Percentiles rank a stretch among this genome's conserved stretches.
Evolutionary conservation across 2,888 invertebrate genomes (phyloP).

Genomic region (Xylota sylvarum): DNA sequence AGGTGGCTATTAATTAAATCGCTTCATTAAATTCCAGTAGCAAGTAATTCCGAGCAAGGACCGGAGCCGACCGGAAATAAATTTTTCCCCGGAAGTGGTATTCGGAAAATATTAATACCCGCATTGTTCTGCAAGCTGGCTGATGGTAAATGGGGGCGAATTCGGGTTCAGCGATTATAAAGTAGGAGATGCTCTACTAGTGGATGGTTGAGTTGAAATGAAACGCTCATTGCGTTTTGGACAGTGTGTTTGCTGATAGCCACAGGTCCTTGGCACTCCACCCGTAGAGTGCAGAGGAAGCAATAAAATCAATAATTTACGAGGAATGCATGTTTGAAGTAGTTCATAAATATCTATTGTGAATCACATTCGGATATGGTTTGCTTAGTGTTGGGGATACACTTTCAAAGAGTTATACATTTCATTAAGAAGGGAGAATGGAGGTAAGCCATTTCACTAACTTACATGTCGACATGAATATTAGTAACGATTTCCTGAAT

Average conservation of each 20-base stretch:
- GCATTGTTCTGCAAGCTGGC: constrained; percentile 32
- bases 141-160: constrained; percentile 28
- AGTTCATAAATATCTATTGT: constrained; percentile 9
- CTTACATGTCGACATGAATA: not conserved
- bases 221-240: constrained; percentile 35
- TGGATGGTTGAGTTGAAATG: constrained; percentile 37
- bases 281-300: constrained; percentile 9
- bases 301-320: constrained; percentile 53
- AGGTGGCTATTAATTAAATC: constrained; percentile 69
- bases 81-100: constrained; percentile 55
- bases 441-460: not conserved
- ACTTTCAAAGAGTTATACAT: not conserved
- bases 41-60: constrained; percentile 51
- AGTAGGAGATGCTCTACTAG: constrained; percentile 33
- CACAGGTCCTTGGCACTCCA: constrained; percentile 11
- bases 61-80: constrained; percentile 55
- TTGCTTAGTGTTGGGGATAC: not conserved
- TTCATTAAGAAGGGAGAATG: not conserved
- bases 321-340: constrained; percentile 13
- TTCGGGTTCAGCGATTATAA: constrained; percentile 35
- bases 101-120: constrained; percentile 62
- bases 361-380: not conserved
- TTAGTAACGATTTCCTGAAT: constrained; percentile 6
- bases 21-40: constrained; percentile 70
- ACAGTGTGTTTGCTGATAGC: constrained; percentile 21